These are phyloP conservation scores for Pollachius pollachius DNA, from an alignment of 2,113 vertebrate genomes.

Conservation along the genomic window DNA sequence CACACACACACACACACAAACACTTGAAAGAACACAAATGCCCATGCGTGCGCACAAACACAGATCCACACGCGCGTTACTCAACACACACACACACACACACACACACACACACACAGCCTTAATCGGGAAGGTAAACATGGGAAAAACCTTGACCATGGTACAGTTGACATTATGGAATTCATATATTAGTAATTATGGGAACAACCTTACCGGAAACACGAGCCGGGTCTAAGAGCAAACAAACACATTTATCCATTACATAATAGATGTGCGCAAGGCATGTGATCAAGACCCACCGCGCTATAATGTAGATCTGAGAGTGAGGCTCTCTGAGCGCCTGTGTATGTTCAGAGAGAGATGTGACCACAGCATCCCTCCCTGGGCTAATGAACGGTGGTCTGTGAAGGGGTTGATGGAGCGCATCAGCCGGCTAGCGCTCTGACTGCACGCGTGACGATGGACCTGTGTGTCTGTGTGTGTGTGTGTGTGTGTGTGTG, in stretches of 20 bases:
- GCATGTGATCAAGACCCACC: background rate
- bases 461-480: slow-evolving; percentile 1
- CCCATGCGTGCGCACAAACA: background rate
- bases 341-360: too few relatives aligned
- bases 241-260: background rate
- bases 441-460: background rate
- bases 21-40: background rate
- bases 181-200: background rate
- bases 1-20: slow-evolving; percentile 1
- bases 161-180: background rate
- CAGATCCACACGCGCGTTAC: background rate
- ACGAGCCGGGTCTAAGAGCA: background rate
- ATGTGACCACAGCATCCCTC: too few relatives aligned
- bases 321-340: background rate
- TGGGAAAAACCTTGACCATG: background rate
- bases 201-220: background rate
- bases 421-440: background rate
- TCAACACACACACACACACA: slow-evolving; percentile 10
- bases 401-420: background rate
- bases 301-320: background rate
- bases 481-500: background rate
- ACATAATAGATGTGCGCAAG: background rate
- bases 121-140: slow-evolving; percentile 21
- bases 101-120: slow-evolving; percentile 7
- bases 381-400: too few relatives aligned